A percentile compares a stretch with the other conserved stretches of the same genome.
phyloP scores from a whole-genome alignment of 1,140 invertebrate species.

The Lasioglossum albipes region DNA sequence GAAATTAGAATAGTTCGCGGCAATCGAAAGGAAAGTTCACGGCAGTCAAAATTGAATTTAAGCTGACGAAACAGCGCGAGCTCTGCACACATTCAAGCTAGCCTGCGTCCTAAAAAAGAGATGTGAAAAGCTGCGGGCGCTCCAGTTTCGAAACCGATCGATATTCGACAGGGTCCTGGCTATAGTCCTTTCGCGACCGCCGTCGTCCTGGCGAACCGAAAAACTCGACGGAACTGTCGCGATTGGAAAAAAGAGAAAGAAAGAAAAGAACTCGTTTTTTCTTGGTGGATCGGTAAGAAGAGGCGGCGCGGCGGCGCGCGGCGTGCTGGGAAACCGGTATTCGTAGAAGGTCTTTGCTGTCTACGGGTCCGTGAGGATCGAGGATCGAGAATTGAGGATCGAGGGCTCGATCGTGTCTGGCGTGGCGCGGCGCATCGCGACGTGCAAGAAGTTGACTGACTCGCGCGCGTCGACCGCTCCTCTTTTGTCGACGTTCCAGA shows the following conservation, averaged over 20 bases:
- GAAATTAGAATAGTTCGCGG: no score
- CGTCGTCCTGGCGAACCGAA: no score
- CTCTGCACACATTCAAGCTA: no score
- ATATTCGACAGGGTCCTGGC: no score
- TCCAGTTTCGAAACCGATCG: no score
- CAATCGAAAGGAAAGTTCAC: no score
- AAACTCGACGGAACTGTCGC: background rate
- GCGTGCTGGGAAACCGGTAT: constrained; percentile 34
- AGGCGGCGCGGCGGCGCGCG: background rate
- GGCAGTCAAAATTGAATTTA: no score
- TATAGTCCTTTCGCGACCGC: no score
- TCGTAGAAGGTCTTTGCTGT: constrained; percentile 28
- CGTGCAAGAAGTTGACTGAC: constrained; percentile 53
- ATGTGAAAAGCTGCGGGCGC: no score
- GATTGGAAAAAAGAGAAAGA: background rate
- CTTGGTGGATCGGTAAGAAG: background rate
- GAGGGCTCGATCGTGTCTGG: constrained; percentile 14
- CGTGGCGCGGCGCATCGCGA: background rate
- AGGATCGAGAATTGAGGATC: constrained; percentile 11
- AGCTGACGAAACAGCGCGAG: no score
- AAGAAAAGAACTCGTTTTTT: background rate
- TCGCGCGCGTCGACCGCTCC: constrained; percentile 48
- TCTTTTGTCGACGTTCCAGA: constrained; percentile 55
- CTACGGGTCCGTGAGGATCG: constrained; percentile 11
- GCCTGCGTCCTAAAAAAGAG: no score